Conservation (phyloP, 2,888 invertebrate genomes). For the Leptinotarsa juncta region DNA sequence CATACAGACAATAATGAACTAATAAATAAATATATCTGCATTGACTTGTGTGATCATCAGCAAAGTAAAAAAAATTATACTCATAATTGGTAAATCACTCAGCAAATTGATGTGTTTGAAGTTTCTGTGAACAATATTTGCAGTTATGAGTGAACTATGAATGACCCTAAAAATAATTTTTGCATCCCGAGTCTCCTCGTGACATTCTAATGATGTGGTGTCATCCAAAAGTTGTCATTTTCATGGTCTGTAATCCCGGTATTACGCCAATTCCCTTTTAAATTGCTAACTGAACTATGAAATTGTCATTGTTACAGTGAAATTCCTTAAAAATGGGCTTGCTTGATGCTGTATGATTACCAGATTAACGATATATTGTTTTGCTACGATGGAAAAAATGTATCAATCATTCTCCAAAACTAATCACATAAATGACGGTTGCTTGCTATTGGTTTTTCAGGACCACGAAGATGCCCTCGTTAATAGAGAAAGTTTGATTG, state of each 20-base stretch:
- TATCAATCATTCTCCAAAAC: not conserved
- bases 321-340: slow-evolving; percentile 31
- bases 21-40: too few relatives aligned
- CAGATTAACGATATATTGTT: slow-evolving; percentile 1
- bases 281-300: slow-evolving; percentile 27
- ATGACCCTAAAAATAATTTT: too few relatives aligned
- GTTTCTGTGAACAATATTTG: too few relatives aligned
- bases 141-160: too few relatives aligned
- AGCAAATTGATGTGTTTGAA: too few relatives aligned
- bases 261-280: slow-evolving; percentile 31
- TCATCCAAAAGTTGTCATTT: slow-evolving; percentile 21
- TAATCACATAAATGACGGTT: slow-evolving; percentile 2
- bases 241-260: slow-evolving; percentile 29
- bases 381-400: not conserved
- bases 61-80: too few relatives aligned
- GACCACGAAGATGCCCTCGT: not conserved
- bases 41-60: too few relatives aligned
- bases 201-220: not conserved
- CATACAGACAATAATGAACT: too few relatives aligned
- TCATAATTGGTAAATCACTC: too few relatives aligned
- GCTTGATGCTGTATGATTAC: slow-evolving; percentile 11
- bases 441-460: not conserved
- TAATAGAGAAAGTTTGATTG: not conserved
- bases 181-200: not conserved
- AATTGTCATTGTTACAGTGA: slow-evolving; percentile 27